Percentiles rank a stretch among this genome's conserved stretches.
Conservation (phyloP, 2,113 vertebrate genomes). For the Trochalopteron elliotii region DNA sequence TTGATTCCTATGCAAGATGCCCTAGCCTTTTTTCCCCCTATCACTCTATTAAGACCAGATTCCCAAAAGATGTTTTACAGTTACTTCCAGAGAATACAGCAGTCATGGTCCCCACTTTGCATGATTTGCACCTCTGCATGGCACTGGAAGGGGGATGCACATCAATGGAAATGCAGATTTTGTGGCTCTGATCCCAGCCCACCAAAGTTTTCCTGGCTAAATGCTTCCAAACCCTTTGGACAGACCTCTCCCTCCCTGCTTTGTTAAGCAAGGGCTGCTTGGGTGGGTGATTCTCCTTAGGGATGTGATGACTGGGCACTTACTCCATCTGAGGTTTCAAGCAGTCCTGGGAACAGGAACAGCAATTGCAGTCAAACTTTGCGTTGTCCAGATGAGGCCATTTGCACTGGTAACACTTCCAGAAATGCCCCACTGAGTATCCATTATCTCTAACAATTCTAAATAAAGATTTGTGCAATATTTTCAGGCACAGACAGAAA, state of each 20-base stretch:
- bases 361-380: neutral
- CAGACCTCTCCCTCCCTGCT: neutral
- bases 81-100: neutral
- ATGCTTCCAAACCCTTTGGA: neutral
- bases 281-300: neutral
- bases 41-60: too few species aligned
- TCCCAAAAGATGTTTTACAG: neutral
- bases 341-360: neutral
- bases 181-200: neutral
- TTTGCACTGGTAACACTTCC: neutral
- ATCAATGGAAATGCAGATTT: neutral
- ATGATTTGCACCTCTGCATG: neutral
- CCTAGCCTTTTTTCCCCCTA: neutral
- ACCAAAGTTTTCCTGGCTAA: neutral
- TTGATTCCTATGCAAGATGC: neutral
- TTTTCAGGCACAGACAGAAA: constrained; percentile 6
- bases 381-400: neutral
- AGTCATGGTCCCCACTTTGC: too few species aligned
- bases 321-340: neutral
- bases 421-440: neutral
- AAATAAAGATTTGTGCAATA: neutral
- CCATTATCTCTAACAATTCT: neutral
- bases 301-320: neutral
- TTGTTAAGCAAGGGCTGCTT: rapidly evolving
- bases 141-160: neutral